These are phyloP conservation scores for Cynopterus brachyotis DNA, from an alignment of 2,113 vertebrate species.

Conservation along the genomic window DNA sequence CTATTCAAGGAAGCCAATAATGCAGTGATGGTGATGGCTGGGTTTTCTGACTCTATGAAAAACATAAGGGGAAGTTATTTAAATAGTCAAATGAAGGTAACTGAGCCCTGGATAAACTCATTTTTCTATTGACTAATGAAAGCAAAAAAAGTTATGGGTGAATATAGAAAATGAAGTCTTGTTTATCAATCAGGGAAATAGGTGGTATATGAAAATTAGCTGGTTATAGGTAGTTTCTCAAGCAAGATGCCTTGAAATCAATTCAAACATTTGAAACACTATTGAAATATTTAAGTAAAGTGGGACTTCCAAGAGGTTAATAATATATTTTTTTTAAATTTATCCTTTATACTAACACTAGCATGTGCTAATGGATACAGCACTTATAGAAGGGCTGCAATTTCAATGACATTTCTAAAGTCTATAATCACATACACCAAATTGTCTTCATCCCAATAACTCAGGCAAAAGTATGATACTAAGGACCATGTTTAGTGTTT, in stretches of 20 bases:
- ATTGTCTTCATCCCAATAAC: background rate
- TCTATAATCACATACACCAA: background rate
- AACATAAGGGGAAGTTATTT: background rate
- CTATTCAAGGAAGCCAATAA: conserved; percentile 96
- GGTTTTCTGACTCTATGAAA: conserved; percentile 92
- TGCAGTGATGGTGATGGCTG: conserved; percentile 91
- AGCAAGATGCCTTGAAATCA: background rate
- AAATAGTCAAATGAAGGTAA: background rate
- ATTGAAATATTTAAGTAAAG: background rate
- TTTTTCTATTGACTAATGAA: background rate
- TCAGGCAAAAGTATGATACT: background rate
- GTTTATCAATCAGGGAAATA: background rate
- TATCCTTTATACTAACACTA: background rate
- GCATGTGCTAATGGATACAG: background rate
- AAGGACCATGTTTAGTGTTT: background rate
- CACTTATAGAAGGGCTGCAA: background rate
- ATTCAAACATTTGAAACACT: background rate
- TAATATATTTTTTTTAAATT: background rate
- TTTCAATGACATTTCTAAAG: conserved; percentile 35
- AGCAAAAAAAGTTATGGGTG: background rate
- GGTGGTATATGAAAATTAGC: background rate
- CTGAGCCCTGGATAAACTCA: background rate
- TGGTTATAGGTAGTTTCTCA: background rate
- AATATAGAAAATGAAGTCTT: conserved; percentile 15
- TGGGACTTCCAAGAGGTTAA: background rate